Evolutionary conservation across 2,797 vertebrate genomes (phyloP), one percentile per base, ranked within the genome.

Genomic region (Poecile montanus): DNA sequence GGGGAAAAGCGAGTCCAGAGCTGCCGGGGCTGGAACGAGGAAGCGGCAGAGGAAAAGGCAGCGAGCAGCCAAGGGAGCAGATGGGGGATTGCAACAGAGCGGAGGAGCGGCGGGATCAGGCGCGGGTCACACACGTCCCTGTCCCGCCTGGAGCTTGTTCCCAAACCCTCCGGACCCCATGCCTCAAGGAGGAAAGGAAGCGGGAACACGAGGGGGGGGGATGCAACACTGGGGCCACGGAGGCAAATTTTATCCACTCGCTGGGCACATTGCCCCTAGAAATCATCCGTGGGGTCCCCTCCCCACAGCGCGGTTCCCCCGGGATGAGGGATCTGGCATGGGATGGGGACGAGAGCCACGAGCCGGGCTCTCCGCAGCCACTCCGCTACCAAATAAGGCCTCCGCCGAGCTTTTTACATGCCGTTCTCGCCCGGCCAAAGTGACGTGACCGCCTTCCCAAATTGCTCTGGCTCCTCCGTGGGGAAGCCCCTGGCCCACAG

Each of bases 311-410:
- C 2, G 2, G 21, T 50, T 90, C 71, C 72, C 79, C 20, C 3
- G 26, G 40, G 66, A 34, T 36, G 74, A 84, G 27, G 15, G 63
- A 87, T 89, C 72, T 93, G 92, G 84, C 89, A 79, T 6, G 53
- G 89, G 81, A 89, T 27, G 53, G 85, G 60, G 51, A 81, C 5
- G 11, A 77, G 71, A 77, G 91, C 89, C 71, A 38, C 5, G 54
- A 67, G 88, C 78, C 1, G 38, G 79, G 80, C 36, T 85, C 85
- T 68, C 75, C 3, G 4, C 89, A 93, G 93, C 61, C 1, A 36
- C 74, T 94, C 74, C 2, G 57, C 86, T 91, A 94, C 95, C 94
- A 95, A 94, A 94, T 95, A 96, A 96, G 95, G 94, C 75, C 88
- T 93, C 93, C 7, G 21, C 36, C 21, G 27, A 93, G 80, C 81